phyloP scores from a whole-genome alignment of 2,888 invertebrate species.

The Ectropis crepuscularia region DNA sequence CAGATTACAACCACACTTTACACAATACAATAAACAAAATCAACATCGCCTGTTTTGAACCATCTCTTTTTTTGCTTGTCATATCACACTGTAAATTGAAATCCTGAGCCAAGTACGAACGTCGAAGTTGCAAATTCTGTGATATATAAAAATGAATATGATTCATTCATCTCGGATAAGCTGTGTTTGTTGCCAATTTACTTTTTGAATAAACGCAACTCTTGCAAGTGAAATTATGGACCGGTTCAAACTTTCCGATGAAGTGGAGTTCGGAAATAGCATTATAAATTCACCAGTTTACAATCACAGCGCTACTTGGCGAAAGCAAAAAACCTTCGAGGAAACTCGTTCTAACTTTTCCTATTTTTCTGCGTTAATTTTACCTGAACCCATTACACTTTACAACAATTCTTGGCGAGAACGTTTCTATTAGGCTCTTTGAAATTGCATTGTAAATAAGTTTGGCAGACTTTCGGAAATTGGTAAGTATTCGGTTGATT shows the following conservation, averaged over 20 bases:
- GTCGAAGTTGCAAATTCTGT: too few relatives aligned
- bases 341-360: slow-evolving; percentile 84
- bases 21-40: too few relatives aligned
- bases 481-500: slow-evolving; percentile 4
- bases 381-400: slow-evolving; percentile 84
- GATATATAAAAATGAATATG: too few relatives aligned
- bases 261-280: slow-evolving; percentile 83
- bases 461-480: slow-evolving; percentile 53
- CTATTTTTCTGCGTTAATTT: slow-evolving; percentile 85
- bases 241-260: slow-evolving; percentile 79
- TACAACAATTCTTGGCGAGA: slow-evolving; percentile 81
- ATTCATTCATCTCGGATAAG: too few relatives aligned
- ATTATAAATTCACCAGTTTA: slow-evolving; percentile 85
- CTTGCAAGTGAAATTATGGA: slow-evolving; percentile 75
- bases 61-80: too few relatives aligned
- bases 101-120: too few relatives aligned
- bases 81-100: too few relatives aligned
- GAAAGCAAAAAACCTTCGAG: slow-evolving; percentile 76
- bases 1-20: too few relatives aligned
- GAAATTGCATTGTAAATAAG: slow-evolving; percentile 81
- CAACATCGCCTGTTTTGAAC: too few relatives aligned
- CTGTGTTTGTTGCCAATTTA: slow-evolving; percentile 49
- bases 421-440: slow-evolving; percentile 77
- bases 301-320: slow-evolving; percentile 81
- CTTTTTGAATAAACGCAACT: slow-evolving; percentile 58